phyloP scores from a whole-genome alignment of 2,797 vertebrate genomes.

The Cuculus canorus region DNA sequence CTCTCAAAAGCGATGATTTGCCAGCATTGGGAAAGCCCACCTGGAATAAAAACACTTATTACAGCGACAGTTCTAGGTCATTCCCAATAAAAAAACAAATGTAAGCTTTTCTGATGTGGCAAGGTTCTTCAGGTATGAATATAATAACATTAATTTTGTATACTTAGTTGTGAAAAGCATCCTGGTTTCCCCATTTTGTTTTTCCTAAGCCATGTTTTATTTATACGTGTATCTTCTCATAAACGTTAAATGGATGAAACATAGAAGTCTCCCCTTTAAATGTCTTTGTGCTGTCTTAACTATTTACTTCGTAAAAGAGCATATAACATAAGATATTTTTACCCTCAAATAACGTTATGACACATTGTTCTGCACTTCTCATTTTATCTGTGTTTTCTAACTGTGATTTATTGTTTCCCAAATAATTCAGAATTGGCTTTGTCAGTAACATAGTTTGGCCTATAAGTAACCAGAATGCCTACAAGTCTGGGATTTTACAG shows the following conservation, averaged over 20 bases:
- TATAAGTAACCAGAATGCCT: not conserved
- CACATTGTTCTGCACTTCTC: not conserved
- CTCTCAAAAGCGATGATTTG: constrained; percentile 92
- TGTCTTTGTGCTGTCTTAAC: not conserved
- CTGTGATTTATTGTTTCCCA: not conserved
- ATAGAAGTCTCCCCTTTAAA: not conserved
- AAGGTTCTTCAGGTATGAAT: not conserved
- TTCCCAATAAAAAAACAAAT: not conserved
- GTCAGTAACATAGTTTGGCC: not conserved
- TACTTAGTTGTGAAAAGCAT: not conserved
- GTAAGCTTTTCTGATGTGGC: not conserved
- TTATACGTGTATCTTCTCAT: not conserved
- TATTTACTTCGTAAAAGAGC: not conserved
- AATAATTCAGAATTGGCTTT: not conserved
- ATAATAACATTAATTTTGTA: not conserved
- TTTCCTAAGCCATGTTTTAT: not conserved
- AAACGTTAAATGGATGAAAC: not conserved
- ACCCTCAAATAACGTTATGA: not conserved
- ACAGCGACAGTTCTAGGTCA: not conserved
- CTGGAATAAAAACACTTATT: constrained; percentile 70
- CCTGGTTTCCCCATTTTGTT: not conserved
- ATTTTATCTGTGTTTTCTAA: not conserved
- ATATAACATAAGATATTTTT: not conserved
- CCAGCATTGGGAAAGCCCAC: constrained; percentile 98
- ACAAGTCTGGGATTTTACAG: not conserved